These are phyloP conservation scores for Sminthurinus aureus DNA, from an alignment of 2,888 invertebrate species.

Conservation along the genomic window DNA sequence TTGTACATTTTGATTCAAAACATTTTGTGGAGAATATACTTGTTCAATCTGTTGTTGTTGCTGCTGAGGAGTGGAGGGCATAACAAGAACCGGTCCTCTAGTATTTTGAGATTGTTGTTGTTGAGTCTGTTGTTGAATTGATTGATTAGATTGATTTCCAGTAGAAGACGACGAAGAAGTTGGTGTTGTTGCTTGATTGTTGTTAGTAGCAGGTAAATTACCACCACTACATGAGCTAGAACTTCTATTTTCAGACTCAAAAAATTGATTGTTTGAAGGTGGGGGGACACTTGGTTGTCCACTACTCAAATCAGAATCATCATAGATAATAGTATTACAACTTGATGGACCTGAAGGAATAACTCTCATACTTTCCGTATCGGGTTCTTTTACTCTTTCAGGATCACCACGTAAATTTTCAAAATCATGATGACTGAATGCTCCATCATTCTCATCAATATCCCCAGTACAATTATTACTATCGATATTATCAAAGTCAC, in stretches of 20 bases:
- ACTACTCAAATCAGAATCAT: slow-evolving; percentile 54
- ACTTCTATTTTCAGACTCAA: slow-evolving; percentile 51
- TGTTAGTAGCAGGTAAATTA: slow-evolving; percentile 21
- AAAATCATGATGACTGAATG: slow-evolving; percentile 52
- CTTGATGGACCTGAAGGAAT: slow-evolving; percentile 59
- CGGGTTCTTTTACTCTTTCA: slow-evolving; percentile 58
- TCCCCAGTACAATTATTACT: slow-evolving; percentile 25
- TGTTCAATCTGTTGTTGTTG: slow-evolving; percentile 32
- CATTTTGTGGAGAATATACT: slow-evolving; percentile 4
- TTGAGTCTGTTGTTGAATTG: slow-evolving; percentile 39
- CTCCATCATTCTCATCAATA: slow-evolving; percentile 41
- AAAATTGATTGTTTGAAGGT: slow-evolving; percentile 47
- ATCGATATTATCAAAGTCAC: slow-evolving; percentile 36
- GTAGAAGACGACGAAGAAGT: background rate
- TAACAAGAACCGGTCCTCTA: slow-evolving; percentile 21
- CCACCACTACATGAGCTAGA: slow-evolving; percentile 57
- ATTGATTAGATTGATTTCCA: background rate
- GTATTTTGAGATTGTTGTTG: slow-evolving; percentile 32
- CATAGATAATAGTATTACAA: slow-evolving; percentile 58
- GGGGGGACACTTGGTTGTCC: slow-evolving; percentile 54
- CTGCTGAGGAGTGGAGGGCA: slow-evolving; percentile 24
- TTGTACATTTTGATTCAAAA: slow-evolving; percentile 19
- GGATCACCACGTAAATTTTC: slow-evolving; percentile 57
- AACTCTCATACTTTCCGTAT: slow-evolving; percentile 58
- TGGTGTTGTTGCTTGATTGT: slow-evolving; percentile 24